Evolutionary conservation across 2,113 vertebrate species (phyloP), one percentile per base, ranked within the genome.

Genomic region (Rhadina sibilatrix): DNA sequence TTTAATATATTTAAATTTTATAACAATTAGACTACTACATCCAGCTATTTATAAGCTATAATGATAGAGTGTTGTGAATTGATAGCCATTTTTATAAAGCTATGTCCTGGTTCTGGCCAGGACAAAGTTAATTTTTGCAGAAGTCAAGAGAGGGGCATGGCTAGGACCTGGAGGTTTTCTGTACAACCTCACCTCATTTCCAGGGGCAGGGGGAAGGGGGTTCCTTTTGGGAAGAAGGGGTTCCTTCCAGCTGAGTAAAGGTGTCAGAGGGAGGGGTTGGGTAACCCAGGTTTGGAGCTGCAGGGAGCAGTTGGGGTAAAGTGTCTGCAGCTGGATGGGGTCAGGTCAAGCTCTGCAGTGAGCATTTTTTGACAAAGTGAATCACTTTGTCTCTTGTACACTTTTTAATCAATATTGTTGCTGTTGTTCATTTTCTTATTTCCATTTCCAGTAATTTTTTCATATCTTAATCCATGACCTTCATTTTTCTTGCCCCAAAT

Each of bases 71-170:
- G 38, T 37, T 90, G 42, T 75, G 88, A 93, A 92, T 87, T 89
- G 93, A 95, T 81, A 95, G 42, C 15, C 84, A 47, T 94, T 54
- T 92, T 71, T 89, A 83, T 65, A 89, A 57, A 65, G 6, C 15
- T 47, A 31, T 33, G 6, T 42, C 21, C 31, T 64, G 18, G 27
- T 88, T 80, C 22, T 65, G 50, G 15, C 25, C 35, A 56, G 21
- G 42, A 57, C 4, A 80, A 27, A 49, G 35, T 18, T 23, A 19
- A 57, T 57, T 65, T 80, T 50, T 50, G 31, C 31, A 56, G 30
- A 56, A 56, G 5, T 7, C 35, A 25, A 21, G 21, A 64, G 3
- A 0, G 5, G 4, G 10, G 6, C 9, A 31, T 27, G 37, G 27
- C 14, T 50, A 25, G 20, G 11, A 66, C 31, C 37, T 59, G 31